Percentiles rank a stretch among this genome's conserved stretches.
These are phyloP conservation scores for Plectrocnemia conspersa DNA, from an alignment of 1,140 invertebrate species.

Conservation along the genomic window DNA sequence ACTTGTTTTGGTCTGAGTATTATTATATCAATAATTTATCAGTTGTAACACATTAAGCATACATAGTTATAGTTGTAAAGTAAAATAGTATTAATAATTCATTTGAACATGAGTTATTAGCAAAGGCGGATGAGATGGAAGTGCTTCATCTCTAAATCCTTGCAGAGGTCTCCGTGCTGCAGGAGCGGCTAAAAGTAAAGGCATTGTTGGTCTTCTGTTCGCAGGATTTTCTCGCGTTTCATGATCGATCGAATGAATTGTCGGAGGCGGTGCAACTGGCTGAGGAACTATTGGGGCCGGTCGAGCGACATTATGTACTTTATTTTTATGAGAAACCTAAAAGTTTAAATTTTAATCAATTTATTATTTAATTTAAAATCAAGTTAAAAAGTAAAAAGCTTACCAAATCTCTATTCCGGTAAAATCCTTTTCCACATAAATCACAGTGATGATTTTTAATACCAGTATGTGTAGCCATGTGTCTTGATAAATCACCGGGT, in stretches of 20 bases:
- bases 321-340: slow-evolving; percentile 30
- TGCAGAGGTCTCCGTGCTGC: slow-evolving; percentile 24
- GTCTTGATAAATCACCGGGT: slow-evolving; percentile 64
- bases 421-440: slow-evolving; percentile 67
- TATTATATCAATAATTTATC: too few relatives aligned
- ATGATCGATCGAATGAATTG: neutral
- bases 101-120: slow-evolving; percentile 20
- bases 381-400: slow-evolving; percentile 13
- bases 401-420: slow-evolving; percentile 57
- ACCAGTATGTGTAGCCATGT: slow-evolving; percentile 68
- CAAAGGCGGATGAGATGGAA: slow-evolving; percentile 9
- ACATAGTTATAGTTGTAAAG: too few relatives aligned
- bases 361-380: neutral
- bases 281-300: neutral
- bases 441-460: slow-evolving; percentile 72
- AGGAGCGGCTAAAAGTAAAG: slow-evolving; percentile 23
- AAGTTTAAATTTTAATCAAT: slow-evolving; percentile 8
- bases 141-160: slow-evolving; percentile 20
- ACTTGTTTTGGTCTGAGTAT: too few relatives aligned
- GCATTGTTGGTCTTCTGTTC: slow-evolving; percentile 14
- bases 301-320: slow-evolving; percentile 23
- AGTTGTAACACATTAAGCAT: too few relatives aligned
- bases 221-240: neutral
- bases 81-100: slow-evolving; percentile 18
- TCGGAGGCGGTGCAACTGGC: neutral